Base-by-base conservation (phyloP, 2,888 invertebrate genomes). In the Xestia xanthographa region DNA sequence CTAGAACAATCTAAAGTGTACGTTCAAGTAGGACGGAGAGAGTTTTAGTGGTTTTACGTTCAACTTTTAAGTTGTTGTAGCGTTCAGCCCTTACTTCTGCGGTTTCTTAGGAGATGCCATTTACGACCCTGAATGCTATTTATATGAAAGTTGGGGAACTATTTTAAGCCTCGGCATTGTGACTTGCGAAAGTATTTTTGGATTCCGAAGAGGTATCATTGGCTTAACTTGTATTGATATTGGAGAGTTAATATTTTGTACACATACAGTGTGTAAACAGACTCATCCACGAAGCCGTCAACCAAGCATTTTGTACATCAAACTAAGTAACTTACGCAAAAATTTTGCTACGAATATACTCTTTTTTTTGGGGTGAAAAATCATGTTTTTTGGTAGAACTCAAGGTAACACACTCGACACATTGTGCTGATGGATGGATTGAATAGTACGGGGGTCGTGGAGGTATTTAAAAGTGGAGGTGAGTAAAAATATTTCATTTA, bases 21-120 rank as follows among this genome's bases (percentile, higher is more conserved):
- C 90, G 94, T 91, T 91, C 91, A 94, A 96, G 94, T 90, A 90
- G 93, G 95, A 96, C 91, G 90, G 93, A 93, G 92, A 91, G 92
- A 95, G 93, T 95, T 95, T 93, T 91, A 92, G 91, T 91, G 89
- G 92, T 92, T 91, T 91, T 91, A 91, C 92, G 90, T 94, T 94
- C 92, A 94, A 95, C 92, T 94, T 94, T 93, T 91, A 93, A 94
- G 91, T 94, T 93, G 91, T 93, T 90, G 88, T 91, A 90, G 88
- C 86, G 85, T 90, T 90, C 90, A 88, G 90, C 88, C 92, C 91
- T 92, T 91, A 92, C 91, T 92, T 92, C 91, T 90, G 90, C 86
- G 89, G 92, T 88, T 88, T 85, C 90, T 91, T 65, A 72, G 86
- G 84, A 90, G 85, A 86, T 84, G 83, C 83, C 83, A 86, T 88